Conservation (phyloP, 2,888 invertebrate species). For the Lutraria lutraria region DNA sequence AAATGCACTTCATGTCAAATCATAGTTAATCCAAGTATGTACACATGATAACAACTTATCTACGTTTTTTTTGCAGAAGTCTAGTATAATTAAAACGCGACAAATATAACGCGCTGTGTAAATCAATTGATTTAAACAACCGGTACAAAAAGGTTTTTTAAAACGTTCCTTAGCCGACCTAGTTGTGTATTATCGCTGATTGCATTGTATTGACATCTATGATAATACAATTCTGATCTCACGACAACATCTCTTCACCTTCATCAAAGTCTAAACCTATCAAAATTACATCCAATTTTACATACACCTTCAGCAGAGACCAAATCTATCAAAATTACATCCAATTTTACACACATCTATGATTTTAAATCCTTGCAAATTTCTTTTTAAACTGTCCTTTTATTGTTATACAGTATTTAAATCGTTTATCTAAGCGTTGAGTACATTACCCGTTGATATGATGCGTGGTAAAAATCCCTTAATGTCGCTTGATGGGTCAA, state of each 20-base stretch:
- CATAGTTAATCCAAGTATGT: background rate
- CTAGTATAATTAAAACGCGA: background rate
- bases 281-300: conserved; percentile 24
- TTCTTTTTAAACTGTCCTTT: background rate
- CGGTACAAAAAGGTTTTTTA: background rate
- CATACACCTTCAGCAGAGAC: background rate
- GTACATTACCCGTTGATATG: conserved; percentile 35
- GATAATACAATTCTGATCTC: background rate
- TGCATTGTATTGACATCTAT: background rate
- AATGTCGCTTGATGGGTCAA: background rate
- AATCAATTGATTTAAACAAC: background rate
- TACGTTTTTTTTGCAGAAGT: no score
- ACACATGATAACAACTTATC: background rate
- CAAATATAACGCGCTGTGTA: background rate
- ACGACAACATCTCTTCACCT: background rate
- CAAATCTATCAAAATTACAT: conserved; percentile 21
- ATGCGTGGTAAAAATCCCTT: conserved; percentile 33
- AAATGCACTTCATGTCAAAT: background rate
- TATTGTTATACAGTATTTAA: conserved; percentile 22
- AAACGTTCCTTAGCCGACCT: background rate
- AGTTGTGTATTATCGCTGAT: background rate
- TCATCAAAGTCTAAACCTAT: background rate
- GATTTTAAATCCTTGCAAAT: conserved; percentile 23
- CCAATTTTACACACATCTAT: conserved; percentile 17
- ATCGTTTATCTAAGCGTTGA: conserved; percentile 1